Evolutionary conservation across 2,797 vertebrate genomes (phyloP).

Genomic region (Brotula barbata): DNA sequence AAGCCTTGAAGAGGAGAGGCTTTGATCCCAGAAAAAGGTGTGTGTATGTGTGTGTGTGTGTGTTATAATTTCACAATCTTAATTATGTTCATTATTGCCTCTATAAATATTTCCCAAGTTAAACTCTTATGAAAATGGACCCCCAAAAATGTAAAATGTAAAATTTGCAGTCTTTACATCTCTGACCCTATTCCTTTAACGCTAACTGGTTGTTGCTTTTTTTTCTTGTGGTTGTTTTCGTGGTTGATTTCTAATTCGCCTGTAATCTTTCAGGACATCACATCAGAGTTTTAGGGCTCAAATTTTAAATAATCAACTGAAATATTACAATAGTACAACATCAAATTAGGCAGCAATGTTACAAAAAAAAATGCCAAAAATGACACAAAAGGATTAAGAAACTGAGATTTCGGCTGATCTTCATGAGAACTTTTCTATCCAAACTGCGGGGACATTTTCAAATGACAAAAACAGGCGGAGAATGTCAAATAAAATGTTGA

Average conservation of each 20-base stretch:
- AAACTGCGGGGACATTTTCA: conserved; percentile 53
- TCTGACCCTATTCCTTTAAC: no score
- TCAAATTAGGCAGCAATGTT: conserved; percentile 21
- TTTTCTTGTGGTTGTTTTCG: no score
- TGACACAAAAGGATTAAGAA: conserved; percentile 60
- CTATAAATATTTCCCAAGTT: no score
- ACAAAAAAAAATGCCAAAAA: conserved; percentile 45
- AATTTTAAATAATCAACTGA: background rate
- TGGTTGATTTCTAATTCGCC: no score
- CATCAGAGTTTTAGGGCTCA: background rate
- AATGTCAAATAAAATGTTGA: background rate
- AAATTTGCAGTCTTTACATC: no score
- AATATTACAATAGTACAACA: background rate
- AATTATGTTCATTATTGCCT: no score
- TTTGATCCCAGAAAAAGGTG: conserved; percentile 64
- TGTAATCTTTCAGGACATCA: no score
- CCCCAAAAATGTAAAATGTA: no score
- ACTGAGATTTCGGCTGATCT: conserved; percentile 60
- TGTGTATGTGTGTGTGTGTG: conserved; percentile 34
- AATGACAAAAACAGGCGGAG: conserved; percentile 19
- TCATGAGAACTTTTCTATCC: conserved; percentile 62
- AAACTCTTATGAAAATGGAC: no score
- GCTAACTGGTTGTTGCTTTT: no score
- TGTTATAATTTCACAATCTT: no score
- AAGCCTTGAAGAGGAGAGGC: conserved; percentile 74